A percentile compares a stretch with the other conserved stretches of the same genome.
These are phyloP conservation scores for Hydra vulgaris DNA, from an alignment of 30 jellyfish, hydroid and myxozoan species.

Conservation along the genomic window DNA sequence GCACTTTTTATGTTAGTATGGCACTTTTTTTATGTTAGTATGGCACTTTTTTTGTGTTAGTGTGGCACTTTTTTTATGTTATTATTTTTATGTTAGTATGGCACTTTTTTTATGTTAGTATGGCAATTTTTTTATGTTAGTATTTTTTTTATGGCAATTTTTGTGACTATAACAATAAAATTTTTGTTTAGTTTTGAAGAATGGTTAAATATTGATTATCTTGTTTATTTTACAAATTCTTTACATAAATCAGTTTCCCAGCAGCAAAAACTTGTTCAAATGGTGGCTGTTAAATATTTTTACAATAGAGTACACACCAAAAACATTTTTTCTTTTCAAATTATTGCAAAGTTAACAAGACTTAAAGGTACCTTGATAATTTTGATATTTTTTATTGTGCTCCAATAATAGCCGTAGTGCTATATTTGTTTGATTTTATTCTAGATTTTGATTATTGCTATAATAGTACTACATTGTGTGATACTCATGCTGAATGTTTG, in stretches of 20 bases:
- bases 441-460: slow-evolving; percentile 3
- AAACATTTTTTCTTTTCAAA: background rate
- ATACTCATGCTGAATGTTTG: slow-evolving; percentile 9
- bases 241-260: background rate
- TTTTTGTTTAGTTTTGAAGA: background rate
- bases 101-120: no score
- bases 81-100: no score
- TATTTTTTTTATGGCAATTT: no score
- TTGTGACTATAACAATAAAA: no score
- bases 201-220: background rate
- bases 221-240: background rate
- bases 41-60: no score
- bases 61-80: no score
- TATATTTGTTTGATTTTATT: no score
- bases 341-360: background rate
- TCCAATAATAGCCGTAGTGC: no score
- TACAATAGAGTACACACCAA: background rate
- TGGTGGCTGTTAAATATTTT: background rate
- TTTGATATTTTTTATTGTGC: background rate
- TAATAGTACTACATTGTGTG: background rate
- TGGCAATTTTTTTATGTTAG: no score
- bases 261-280: background rate
- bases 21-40: no score
- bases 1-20: no score
- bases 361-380: background rate